Evolutionary conservation across 2,888 invertebrate species (phyloP).

Genomic region (Apamea sordens): DNA sequence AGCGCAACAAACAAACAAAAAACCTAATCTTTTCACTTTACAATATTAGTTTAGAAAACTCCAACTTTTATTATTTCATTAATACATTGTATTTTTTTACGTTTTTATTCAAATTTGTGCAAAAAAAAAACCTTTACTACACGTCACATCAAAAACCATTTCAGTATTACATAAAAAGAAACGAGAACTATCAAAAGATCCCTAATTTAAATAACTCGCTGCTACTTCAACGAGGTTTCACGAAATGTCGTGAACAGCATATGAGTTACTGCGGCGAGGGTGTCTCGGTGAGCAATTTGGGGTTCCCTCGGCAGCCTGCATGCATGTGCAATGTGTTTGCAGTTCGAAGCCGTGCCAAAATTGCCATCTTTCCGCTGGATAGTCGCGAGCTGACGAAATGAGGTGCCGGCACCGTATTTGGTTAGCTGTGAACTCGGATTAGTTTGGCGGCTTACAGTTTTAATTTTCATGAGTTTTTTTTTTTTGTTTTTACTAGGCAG

Average conservation of each 20-base stretch:
- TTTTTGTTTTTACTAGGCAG: background rate
- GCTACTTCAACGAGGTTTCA: slow-evolving; percentile 75
- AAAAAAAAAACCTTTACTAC: background rate
- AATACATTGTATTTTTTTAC: background rate
- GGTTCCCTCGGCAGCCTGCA: slow-evolving; percentile 78
- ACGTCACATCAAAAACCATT: background rate
- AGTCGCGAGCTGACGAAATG: slow-evolving; percentile 66
- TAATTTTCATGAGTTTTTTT: slow-evolving; percentile 26
- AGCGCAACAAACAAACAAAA: too few species aligned
- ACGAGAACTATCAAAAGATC: slow-evolving; percentile 8
- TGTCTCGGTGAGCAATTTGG: slow-evolving; percentile 87
- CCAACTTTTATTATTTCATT: slow-evolving; percentile 10
- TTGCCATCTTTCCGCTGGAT: slow-evolving; percentile 82
- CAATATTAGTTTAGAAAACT: background rate
- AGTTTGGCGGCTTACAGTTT: slow-evolving; percentile 55
- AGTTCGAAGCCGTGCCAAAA: slow-evolving; percentile 83
- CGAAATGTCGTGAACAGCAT: slow-evolving; percentile 77
- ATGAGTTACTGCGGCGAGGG: slow-evolving; percentile 82
- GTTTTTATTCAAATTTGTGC: background rate
- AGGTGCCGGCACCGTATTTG: slow-evolving; percentile 66
- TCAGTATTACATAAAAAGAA: background rate
- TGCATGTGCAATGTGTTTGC: slow-evolving; percentile 78
- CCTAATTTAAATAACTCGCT: slow-evolving; percentile 59
- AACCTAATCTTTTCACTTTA: background rate
- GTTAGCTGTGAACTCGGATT: slow-evolving; percentile 72